Evolutionary conservation across 2,888 invertebrate genomes (phyloP).

Genomic region (Girardia tigrina): DNA sequence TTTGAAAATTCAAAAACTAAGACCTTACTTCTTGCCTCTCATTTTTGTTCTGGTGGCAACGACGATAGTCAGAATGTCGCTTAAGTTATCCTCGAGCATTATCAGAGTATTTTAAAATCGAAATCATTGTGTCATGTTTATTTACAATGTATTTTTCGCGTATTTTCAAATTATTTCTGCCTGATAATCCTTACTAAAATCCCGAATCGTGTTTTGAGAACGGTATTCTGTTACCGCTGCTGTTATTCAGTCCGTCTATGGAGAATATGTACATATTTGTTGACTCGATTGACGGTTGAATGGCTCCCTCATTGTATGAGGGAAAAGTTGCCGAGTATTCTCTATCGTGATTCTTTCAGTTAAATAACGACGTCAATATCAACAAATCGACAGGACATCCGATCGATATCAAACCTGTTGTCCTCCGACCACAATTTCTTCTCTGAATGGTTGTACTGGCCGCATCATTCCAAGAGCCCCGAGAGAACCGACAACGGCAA

Average conservation of each 20-base stretch:
- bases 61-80: constrained; percentile 28
- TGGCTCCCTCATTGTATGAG: constrained; percentile 40
- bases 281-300: constrained; percentile 83
- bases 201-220: constrained; percentile 81
- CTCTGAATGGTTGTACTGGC: too few relatives aligned
- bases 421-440: too few relatives aligned
- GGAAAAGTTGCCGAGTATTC: not conserved
- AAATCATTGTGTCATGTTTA: not conserved
- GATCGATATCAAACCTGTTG: too few relatives aligned
- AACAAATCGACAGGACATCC: too few relatives aligned
- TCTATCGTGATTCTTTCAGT: not conserved
- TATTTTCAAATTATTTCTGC: not conserved
- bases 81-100: constrained; percentile 29
- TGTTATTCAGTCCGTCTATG: constrained; percentile 67
- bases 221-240: constrained; percentile 69
- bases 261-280: constrained; percentile 71
- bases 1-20: constrained; percentile 4
- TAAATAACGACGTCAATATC: too few relatives aligned
- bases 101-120: constrained; percentile 27
- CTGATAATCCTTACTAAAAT: constrained; percentile 52
- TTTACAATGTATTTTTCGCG: constrained; percentile 49
- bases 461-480: too few relatives aligned
- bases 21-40: constrained; percentile 52
- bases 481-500: too few relatives aligned
- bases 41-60: constrained; percentile 31